Evolutionary conservation across 2,797 vertebrate species (phyloP).

Genomic region (Ptychadena robeensis): DNA sequence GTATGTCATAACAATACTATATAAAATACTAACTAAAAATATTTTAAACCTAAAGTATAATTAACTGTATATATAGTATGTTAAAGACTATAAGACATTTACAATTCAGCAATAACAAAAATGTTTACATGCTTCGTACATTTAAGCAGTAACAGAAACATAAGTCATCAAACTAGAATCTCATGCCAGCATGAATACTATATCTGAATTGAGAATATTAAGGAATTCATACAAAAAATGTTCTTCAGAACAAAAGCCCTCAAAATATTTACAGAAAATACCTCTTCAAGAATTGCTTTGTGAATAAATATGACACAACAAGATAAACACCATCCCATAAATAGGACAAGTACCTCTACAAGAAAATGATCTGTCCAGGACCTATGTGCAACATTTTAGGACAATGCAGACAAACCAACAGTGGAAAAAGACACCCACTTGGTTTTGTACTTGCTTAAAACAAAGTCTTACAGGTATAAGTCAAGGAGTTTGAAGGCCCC

Average conservation of each 20-base stretch:
- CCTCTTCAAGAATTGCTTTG: background rate
- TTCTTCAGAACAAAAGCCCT: background rate
- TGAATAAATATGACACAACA: constrained; percentile 24
- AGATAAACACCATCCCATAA: background rate
- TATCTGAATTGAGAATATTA: background rate
- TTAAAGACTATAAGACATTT: background rate
- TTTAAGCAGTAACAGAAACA: background rate
- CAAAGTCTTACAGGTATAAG: constrained; percentile 70
- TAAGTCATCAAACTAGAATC: constrained; percentile 1
- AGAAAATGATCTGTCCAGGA: background rate
- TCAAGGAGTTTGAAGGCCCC: constrained; percentile 91
- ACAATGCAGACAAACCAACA: background rate
- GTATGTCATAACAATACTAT: background rate
- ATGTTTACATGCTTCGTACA: constrained; percentile 1
- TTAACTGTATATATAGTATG: too few relatives aligned
- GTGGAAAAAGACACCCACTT: background rate
- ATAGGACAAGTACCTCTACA: background rate
- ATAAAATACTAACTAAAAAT: background rate
- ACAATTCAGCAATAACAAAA: background rate
- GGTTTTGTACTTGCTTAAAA: background rate
- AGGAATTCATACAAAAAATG: background rate
- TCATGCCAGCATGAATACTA: constrained; percentile 54
- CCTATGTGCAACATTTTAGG: constrained; percentile 1
- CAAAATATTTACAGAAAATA: background rate
- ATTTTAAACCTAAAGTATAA: background rate